A percentile compares a stretch with the other conserved stretches of the same genome.
Evolutionary conservation across 1,140 invertebrate genomes (phyloP).

Genomic region (Pachypsylla venusta): DNA sequence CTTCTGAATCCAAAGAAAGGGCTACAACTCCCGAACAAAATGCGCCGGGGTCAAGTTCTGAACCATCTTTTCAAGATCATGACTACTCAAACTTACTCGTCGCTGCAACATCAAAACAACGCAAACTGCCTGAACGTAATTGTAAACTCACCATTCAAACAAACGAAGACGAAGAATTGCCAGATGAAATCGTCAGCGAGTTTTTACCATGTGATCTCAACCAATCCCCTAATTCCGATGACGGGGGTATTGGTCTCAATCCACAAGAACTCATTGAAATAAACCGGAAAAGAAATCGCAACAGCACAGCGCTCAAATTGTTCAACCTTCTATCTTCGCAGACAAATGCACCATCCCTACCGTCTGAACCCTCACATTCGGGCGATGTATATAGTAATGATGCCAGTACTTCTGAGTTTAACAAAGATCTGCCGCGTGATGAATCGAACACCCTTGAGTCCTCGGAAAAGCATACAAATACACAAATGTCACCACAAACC

Average conservation of each 20-base stretch:
- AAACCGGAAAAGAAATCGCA: neutral
- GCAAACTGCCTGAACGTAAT: slow-evolving; percentile 1
- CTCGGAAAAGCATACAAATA: too few relatives aligned
- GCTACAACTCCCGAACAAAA: neutral
- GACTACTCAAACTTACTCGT: neutral
- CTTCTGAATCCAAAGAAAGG: neutral
- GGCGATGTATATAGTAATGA: too few relatives aligned
- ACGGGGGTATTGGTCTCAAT: neutral
- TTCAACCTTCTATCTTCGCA: neutral
- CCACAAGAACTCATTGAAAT: neutral
- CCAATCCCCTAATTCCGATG: neutral
- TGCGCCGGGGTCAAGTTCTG: neutral
- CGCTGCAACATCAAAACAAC: neutral
- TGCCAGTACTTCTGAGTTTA: too few relatives aligned
- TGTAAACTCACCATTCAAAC: neutral
- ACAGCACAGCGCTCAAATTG: neutral
- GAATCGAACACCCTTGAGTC: too few relatives aligned
- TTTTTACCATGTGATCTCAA: neutral
- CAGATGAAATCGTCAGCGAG: neutral
- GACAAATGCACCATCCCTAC: too few relatives aligned
- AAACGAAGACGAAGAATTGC: neutral
- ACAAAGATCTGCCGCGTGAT: too few relatives aligned
- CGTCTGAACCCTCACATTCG: too few relatives aligned
- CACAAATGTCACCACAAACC: too few relatives aligned
- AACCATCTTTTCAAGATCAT: too few relatives aligned